Percentiles rank a stretch among this genome's conserved stretches.
Evolutionary conservation across 2,888 invertebrate species (phyloP).

Genomic region (Athripsodes cinereus): DNA sequence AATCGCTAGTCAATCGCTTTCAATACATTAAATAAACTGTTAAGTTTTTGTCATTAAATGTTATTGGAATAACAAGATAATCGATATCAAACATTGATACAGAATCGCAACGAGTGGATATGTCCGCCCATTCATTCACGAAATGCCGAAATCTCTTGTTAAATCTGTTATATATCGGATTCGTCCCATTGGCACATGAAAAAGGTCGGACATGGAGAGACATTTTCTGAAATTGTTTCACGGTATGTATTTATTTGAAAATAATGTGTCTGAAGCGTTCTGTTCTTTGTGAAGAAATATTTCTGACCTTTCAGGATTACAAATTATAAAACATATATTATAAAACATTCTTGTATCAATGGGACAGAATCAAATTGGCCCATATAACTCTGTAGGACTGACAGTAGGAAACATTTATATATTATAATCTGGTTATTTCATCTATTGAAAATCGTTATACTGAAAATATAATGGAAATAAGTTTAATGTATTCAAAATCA

Average conservation of each 20-base stretch:
- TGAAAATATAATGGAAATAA: no score
- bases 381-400: no score
- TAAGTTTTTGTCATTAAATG: no score
- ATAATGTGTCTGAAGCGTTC: background rate
- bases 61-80: no score
- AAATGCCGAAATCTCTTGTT: background rate
- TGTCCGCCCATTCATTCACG: no score
- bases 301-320: background rate
- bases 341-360: background rate
- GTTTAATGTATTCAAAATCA: no score
- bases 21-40: no score
- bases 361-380: background rate
- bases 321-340: background rate
- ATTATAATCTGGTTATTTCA: background rate
- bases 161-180: background rate
- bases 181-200: background rate
- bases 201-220: background rate
- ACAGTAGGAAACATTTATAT: background rate
- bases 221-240: background rate
- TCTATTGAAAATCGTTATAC: background rate
- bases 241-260: conserved; percentile 1
- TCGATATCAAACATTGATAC: no score
- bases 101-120: background rate
- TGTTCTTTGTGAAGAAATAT: background rate
- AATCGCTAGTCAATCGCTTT: no score